Conservation (phyloP, 2,797 vertebrate species). For the Premnoplex brunnescens region DNA sequence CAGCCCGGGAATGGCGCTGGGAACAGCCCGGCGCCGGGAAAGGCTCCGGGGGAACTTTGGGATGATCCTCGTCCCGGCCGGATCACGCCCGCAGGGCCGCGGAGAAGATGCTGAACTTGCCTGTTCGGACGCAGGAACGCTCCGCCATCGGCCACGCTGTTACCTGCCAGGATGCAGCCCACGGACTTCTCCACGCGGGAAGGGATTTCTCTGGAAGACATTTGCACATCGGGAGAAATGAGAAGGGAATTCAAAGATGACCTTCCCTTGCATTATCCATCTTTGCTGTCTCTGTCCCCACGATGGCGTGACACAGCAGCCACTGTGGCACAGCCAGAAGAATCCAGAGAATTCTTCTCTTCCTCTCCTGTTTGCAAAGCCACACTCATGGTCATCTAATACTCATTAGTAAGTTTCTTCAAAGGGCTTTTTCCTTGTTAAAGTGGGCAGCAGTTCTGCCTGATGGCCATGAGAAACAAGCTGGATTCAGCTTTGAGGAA, state of each 20-base stretch:
- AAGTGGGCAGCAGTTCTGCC: neutral
- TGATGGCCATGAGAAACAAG: neutral
- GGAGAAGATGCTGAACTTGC: neutral
- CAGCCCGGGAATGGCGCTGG: neutral
- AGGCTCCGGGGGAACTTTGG: neutral
- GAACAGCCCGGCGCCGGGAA: neutral
- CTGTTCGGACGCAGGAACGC: neutral
- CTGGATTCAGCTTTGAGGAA: neutral
- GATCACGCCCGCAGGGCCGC: neutral
- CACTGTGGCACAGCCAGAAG: constrained; percentile 39
- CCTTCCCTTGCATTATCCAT: constrained; percentile 79
- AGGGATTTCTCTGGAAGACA: neutral
- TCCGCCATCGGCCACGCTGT: neutral
- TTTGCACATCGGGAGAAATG: neutral
- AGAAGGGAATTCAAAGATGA: constrained; percentile 82
- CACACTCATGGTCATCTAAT: neutral
- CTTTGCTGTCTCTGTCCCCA: constrained; percentile 70
- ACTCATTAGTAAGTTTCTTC: neutral
- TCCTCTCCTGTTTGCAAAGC: neutral
- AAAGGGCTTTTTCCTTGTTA: neutral
- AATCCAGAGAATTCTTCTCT: neutral
- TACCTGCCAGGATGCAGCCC: neutral
- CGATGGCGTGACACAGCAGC: constrained; percentile 79
- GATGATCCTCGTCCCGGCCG: neutral
- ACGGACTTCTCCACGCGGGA: neutral